Evolutionary conservation across 2,888 invertebrate species (phyloP), one percentile per base, ranked within the genome.

Genomic region (Frankliniella fusca): DNA sequence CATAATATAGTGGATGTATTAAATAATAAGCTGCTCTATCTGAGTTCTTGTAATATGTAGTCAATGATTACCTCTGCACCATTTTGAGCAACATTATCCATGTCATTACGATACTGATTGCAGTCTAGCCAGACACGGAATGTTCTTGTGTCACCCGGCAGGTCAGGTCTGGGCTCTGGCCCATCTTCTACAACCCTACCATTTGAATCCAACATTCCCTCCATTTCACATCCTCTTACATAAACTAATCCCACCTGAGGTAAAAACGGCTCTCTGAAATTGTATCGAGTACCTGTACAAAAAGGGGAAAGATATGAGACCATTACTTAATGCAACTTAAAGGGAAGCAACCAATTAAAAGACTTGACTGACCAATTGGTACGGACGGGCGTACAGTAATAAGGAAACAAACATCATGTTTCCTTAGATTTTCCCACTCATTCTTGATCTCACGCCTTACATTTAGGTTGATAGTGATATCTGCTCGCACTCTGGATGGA

Each of bases 331-430:
- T 38, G 38, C 38, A 38, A 38, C 38, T 38, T 38, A 38, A 38
- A 3, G 38, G 38, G 38, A 38, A 38, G 38, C 2, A 38, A 38
- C 38, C 38, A 38, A 38, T 3, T 38, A 3, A 3, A 38, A 38
- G 38, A 23, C 18, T 28, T 23, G 83, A 87, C 87, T 88, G 90
- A 91, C 97, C 97, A 85, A 97, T 95, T 3, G 94, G 91, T 86
- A 93, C 92, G 0, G 92, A 92, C 0, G 99, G 98, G 84, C 94
- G 92, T 0, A 99, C 95, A 0, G 97, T 96, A 54, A 99, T 91
- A 81, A 99, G 90, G 88, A 99, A 99, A 87, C 98, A 98, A 5
- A 99, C 99, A 87, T 99, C 99, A 87, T 99, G 99, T 87, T 97
- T 98, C 82, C 99, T 90, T 79, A 99, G 90, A 86, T 94, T 94